Conservation (phyloP, 2,888 invertebrate species). For the Xanthorhoe spadicearia region DNA sequence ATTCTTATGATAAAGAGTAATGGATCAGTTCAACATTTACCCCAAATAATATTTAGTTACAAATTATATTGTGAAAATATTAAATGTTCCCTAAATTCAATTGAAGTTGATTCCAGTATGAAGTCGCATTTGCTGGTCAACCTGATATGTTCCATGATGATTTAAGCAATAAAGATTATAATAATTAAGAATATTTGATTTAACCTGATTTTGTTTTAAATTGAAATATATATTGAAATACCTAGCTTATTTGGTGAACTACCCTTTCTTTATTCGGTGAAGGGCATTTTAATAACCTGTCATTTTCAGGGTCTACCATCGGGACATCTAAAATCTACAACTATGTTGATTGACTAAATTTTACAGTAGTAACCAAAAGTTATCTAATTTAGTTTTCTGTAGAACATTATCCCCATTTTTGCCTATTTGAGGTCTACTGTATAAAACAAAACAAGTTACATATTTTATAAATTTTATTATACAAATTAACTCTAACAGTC, state of each 20-base stretch:
- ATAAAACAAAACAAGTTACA: constrained; percentile 3
- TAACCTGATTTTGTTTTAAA: not conserved
- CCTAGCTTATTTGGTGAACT: no score
- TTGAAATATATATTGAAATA: no score
- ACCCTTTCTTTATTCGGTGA: no score
- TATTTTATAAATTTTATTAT: constrained; percentile 26
- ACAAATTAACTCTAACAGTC: constrained; percentile 26
- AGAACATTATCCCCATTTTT: no score
- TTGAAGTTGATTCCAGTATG: not conserved
- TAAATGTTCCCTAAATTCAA: not conserved
- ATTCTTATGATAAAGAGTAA: constrained; percentile 33
- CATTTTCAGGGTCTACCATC: no score
- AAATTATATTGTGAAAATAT: not conserved
- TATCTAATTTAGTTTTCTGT: no score
- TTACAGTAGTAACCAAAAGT: not conserved
- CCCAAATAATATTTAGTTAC: not conserved
- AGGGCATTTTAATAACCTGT: no score
- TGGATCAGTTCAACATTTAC: not conserved
- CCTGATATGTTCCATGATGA: constrained; percentile 21
- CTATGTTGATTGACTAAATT: no score
- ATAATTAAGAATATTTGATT: not conserved
- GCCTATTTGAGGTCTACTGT: not conserved
- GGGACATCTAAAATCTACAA: no score
- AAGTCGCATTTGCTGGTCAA: constrained; percentile 32
- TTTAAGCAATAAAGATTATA: constrained; percentile 24